Base-by-base conservation (phyloP, 2,888 invertebrate genomes). In the Polydrusus pterygomalis region DNA sequence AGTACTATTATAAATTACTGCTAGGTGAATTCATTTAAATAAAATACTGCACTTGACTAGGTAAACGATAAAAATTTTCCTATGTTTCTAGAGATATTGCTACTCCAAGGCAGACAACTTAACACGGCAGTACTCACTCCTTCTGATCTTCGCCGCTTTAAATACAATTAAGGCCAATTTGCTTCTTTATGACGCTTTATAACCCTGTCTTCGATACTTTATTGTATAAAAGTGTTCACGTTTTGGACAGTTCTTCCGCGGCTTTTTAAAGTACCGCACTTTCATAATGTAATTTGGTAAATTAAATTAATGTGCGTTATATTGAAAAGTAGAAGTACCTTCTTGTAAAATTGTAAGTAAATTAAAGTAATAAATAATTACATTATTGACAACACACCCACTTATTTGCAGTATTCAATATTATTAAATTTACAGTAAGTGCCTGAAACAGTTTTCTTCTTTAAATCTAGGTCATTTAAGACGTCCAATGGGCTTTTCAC, bases 141-240 rank as follows among this genome's bases (percentile, higher is more conserved):
- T 30, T 64, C 3, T 64, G 63, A 64, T 64, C 63, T 64, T 64
- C 30, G 25, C 63, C 63, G 63, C 63, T 20, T 45, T 64, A 20
- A 20, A 40, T 64, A 47, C 43, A 18, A 64, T 64, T 64, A 64
- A 64, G 45, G 30, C 63, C 63, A 64, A 64, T 64, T 64, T 20
- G 45, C 25, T 62, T 13, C 45, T 25, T 45, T 64, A 64, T 64
- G 63, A 64, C 25, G 20, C 45, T 64, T 64, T 64, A 64, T 64
- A 25, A 45, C 25, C 63, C 45, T 0, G 62, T 34, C 47, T 3
- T 25, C 25, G 15, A 20, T 43, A 47, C 10, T 64, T 64, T 64
- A 64, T 47, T 64, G 63, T 64, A 30, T 25, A 47, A 45, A 64
- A 63, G 9, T 34, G 15, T 38, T 40, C 62, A 62, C 18, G 51